These are phyloP conservation scores for Pterobdella sp. DNA, from an alignment of 2,888 invertebrate species.

Conservation along the genomic window DNA sequence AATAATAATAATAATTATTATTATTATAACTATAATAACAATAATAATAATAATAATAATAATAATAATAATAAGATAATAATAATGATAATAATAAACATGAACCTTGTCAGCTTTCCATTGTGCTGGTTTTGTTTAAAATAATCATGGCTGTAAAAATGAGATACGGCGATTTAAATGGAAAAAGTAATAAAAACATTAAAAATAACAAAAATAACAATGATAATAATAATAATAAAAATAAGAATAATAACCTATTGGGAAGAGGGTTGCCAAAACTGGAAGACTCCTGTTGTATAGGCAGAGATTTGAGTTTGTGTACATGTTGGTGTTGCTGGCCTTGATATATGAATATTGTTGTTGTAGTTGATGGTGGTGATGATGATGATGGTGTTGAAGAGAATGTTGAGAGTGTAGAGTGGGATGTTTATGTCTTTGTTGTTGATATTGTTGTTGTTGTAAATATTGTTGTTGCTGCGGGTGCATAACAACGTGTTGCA, in stretches of 20 bases:
- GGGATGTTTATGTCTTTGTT: background rate
- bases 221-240: background rate
- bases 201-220: background rate
- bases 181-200: background rate
- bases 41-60: slow-evolving; percentile 11
- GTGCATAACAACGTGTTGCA: background rate
- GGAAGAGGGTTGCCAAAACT: background rate
- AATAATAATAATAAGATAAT: slow-evolving; percentile 12
- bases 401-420: background rate
- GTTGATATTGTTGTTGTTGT: background rate
- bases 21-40: background rate
- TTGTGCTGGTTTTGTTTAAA: too few species aligned
- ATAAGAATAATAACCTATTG: background rate
- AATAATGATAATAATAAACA: slow-evolving; percentile 17
- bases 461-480: background rate
- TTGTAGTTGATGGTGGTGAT: background rate
- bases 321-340: background rate
- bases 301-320: background rate
- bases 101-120: too few species aligned
- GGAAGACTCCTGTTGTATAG: too few species aligned
- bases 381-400: slow-evolving; percentile 3
- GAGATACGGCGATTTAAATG: background rate
- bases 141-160: too few species aligned
- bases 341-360: background rate
- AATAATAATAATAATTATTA: background rate